Evolutionary conservation across 2,888 invertebrate genomes (phyloP).

Genomic region (Meta bourneti): DNA sequence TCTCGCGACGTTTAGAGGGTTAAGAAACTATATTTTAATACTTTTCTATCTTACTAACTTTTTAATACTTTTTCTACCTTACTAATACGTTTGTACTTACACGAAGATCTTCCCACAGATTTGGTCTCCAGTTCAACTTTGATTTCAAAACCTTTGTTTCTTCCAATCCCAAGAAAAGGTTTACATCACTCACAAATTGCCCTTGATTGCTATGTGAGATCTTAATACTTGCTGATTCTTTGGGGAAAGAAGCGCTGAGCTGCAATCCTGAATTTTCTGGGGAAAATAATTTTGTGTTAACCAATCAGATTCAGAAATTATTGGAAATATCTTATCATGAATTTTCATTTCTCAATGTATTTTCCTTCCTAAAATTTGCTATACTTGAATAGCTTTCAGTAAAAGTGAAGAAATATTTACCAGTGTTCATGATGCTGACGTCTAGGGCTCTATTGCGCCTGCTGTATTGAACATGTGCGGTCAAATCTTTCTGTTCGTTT

Average conservation of each 20-base stretch:
- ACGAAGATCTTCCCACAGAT: slow-evolving; percentile 60
- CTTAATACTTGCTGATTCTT: slow-evolving; percentile 47
- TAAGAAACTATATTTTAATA: not conserved
- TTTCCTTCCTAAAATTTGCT: not conserved
- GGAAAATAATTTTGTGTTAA: not conserved
- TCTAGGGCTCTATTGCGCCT: slow-evolving; percentile 52
- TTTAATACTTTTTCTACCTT: not conserved
- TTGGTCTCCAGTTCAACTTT: slow-evolving; percentile 68
- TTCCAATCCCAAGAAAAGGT: slow-evolving; percentile 58
- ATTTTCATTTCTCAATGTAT: not conserved
- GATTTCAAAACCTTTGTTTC: slow-evolving; percentile 58
- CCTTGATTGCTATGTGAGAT: slow-evolving; percentile 55
- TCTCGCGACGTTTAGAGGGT: too few relatives aligned
- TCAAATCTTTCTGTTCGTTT: slow-evolving; percentile 36
- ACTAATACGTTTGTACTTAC: slow-evolving; percentile 18
- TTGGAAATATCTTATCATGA: not conserved
- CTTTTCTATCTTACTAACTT: not conserved
- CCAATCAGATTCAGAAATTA: not conserved
- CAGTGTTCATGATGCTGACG: slow-evolving; percentile 29
- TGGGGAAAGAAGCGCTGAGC: slow-evolving; percentile 58
- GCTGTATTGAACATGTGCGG: slow-evolving; percentile 42
- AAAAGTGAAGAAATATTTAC: not conserved
- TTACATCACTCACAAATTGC: slow-evolving; percentile 40
- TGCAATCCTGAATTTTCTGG: slow-evolving; percentile 59
- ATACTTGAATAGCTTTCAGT: not conserved